Percentiles rank a stretch among this genome's conserved stretches.
Evolutionary conservation across 92 coral and sea anemone species (phyloP).

Genomic region (Heteractis magnifica): DNA sequence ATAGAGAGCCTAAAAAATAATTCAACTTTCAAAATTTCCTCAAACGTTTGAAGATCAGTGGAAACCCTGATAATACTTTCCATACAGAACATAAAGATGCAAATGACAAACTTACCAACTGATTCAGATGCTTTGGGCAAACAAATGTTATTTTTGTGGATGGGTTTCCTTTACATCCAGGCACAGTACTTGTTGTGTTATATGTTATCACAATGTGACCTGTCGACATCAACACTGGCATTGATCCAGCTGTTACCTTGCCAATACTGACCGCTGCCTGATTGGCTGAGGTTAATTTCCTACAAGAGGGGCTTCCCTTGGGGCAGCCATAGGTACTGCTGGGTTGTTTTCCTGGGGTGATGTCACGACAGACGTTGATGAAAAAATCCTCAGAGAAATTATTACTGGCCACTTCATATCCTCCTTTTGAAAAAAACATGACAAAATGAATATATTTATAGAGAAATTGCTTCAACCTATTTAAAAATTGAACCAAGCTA

Average conservation of each 20-base stretch:
- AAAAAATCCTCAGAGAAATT: slow-evolving; percentile 53
- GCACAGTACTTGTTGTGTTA: slow-evolving; percentile 22
- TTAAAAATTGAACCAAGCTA: no score
- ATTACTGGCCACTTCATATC: slow-evolving; percentile 77
- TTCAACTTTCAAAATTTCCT: no score
- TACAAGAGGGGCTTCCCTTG: slow-evolving; percentile 61
- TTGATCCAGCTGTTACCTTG: slow-evolving; percentile 15
- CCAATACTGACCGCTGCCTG: slow-evolving; percentile 35
- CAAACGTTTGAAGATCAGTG: no score
- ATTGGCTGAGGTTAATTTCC: slow-evolving; percentile 30
- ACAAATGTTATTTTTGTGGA: slow-evolving; percentile 69
- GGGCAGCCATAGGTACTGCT: slow-evolving; percentile 53
- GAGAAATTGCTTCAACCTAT: no score
- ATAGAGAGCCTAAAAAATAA: no score
- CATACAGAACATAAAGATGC: no score
- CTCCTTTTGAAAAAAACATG: slow-evolving; percentile 51
- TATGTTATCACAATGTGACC: slow-evolving; percentile 48
- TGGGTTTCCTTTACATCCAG: slow-evolving; percentile 39
- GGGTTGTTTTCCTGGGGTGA: slow-evolving; percentile 42
- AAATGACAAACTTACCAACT: slow-evolving; percentile 39
- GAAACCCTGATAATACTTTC: no score
- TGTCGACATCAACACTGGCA: slow-evolving; percentile 11
- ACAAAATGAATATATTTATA: neutral
- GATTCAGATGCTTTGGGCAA: slow-evolving; percentile 58
- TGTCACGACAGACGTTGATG: slow-evolving; percentile 91